These are phyloP conservation scores for Drosophila aff. DNA, from an alignment of 1,140 invertebrate species.

Conservation along the genomic window DNA sequence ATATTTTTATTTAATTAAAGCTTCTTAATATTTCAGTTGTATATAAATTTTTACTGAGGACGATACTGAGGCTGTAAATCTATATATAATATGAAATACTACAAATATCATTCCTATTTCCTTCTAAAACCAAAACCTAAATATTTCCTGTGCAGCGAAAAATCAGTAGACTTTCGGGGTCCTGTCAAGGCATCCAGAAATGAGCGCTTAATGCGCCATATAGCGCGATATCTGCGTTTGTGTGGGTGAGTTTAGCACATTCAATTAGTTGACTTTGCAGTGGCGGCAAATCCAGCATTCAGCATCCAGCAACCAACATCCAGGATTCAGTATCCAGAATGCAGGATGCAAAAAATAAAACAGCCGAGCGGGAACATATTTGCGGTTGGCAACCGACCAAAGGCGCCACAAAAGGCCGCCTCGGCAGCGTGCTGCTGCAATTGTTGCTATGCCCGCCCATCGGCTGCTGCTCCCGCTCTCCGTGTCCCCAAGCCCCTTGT, in stretches of 20 bases:
- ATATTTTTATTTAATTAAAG: no score
- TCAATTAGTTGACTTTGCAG: conserved; percentile 77
- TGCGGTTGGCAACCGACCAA: conserved; percentile 66
- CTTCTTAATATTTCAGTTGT: no score
- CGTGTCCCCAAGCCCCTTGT: neutral
- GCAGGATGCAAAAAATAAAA: conserved; percentile 6
- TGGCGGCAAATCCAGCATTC: conserved; percentile 47
- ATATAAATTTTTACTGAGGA: no score
- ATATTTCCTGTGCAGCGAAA: neutral
- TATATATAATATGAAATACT: no score
- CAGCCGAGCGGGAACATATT: conserved; percentile 50
- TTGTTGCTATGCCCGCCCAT: conserved; percentile 28
- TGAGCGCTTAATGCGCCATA: conserved; percentile 75
- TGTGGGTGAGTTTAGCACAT: conserved; percentile 63
- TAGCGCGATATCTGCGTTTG: conserved; percentile 59
- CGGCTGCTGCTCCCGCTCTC: neutral
- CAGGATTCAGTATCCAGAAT: conserved; percentile 12
- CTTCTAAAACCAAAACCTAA: neutral
- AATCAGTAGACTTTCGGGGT: neutral
- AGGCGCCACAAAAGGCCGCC: conserved; percentile 35
- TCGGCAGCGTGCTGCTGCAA: conserved; percentile 7
- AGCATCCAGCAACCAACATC: conserved; percentile 25
- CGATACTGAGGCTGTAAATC: no score
- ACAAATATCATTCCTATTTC: neutral
- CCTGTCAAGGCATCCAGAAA: conserved; percentile 43